Conservation (phyloP, 2,797 vertebrate genomes). For the Esox lucius region DNA sequence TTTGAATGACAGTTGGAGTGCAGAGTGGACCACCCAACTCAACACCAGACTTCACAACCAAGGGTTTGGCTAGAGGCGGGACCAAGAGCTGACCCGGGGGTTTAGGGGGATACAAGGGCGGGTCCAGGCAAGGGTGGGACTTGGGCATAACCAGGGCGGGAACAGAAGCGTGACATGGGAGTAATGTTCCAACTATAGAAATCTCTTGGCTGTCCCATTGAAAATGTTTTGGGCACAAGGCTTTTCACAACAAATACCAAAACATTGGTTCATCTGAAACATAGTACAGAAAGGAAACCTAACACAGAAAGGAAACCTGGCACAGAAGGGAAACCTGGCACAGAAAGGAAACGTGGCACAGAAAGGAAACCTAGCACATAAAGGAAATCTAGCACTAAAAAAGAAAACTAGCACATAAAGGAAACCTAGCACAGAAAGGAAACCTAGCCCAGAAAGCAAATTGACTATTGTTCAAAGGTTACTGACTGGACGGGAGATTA, state of each 20-base stretch:
- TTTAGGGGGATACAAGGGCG: too few species aligned
- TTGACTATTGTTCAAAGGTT: neutral
- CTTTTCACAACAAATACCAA: neutral
- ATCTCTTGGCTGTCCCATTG: too few species aligned
- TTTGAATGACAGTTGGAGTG: neutral
- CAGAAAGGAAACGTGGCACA: neutral
- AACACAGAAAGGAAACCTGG: neutral
- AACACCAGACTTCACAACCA: neutral
- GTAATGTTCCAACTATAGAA: too few species aligned
- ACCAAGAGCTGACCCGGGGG: neutral
- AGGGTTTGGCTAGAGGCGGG: neutral
- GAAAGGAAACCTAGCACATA: neutral
- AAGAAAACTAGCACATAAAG: neutral
- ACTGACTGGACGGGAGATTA: slow-evolving; percentile 16
- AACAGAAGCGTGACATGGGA: too few species aligned
- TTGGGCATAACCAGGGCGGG: too few species aligned
- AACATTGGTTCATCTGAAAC: neutral
- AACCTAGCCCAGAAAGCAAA: neutral
- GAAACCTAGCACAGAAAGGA: neutral
- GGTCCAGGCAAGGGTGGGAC: too few species aligned
- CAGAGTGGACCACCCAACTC: neutral
- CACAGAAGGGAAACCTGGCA: neutral
- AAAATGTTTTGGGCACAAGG: too few species aligned
- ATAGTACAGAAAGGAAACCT: too few species aligned
- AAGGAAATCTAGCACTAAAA: neutral